phyloP scores from a whole-genome alignment of 1,140 invertebrate genomes.

The Globodera ellingtonae region DNA sequence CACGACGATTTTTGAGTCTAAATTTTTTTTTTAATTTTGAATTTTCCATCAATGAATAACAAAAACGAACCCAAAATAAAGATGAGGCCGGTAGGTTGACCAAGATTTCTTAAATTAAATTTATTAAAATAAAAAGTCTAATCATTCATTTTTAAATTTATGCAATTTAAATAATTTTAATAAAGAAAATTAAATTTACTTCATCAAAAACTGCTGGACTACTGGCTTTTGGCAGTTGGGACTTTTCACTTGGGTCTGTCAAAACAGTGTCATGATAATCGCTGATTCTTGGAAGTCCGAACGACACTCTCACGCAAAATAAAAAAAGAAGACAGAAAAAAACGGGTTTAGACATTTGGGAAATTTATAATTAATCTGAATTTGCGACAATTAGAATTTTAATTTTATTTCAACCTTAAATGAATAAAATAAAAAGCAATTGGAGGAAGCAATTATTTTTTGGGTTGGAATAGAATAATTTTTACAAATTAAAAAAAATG shows the following conservation, averaged over 20 bases:
- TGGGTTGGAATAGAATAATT: too few relatives aligned
- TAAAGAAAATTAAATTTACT: not conserved
- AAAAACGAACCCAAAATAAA: conserved; percentile 70
- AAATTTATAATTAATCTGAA: too few relatives aligned
- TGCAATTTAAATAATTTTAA: not conserved
- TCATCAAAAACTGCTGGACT: conserved; percentile 18
- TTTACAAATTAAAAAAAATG: too few relatives aligned
- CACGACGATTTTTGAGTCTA: conserved; percentile 80
- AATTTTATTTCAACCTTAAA: too few relatives aligned
- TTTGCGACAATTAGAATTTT: too few relatives aligned
- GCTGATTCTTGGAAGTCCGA: too few relatives aligned
- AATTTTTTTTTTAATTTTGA: not conserved
- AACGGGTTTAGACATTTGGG: too few relatives aligned
- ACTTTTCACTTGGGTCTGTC: conserved; percentile 20
- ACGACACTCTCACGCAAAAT: too few relatives aligned
- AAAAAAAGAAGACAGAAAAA: too few relatives aligned
- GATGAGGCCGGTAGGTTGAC: conserved; percentile 85
- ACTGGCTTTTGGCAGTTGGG: conserved; percentile 14
- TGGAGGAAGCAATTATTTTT: too few relatives aligned
- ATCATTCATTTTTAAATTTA: not conserved
- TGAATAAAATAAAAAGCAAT: too few relatives aligned
- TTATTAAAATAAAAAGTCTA: not conserved
- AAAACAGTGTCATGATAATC: too few relatives aligned
- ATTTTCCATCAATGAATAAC: not conserved
- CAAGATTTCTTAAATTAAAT: conserved; percentile 69